A percentile compares a stretch with the other conserved stretches of the same genome.
phyloP scores from a whole-genome alignment of 2,888 invertebrate genomes.

The Drosophila subquinaria region DNA sequence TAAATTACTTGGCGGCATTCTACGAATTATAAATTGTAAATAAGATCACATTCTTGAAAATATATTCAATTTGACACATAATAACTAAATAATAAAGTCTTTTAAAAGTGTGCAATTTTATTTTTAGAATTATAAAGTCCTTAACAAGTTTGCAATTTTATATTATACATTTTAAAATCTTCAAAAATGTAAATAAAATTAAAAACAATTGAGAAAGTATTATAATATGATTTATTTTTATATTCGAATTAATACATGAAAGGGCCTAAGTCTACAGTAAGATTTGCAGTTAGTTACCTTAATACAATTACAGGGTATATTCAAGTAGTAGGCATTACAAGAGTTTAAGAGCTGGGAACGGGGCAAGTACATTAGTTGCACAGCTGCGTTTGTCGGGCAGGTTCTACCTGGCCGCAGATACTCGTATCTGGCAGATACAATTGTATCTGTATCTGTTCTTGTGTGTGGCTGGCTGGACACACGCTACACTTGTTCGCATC shows the following conservation, averaged over 20 bases:
- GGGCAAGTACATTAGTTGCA: constrained; percentile 73
- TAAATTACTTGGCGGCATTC: neutral
- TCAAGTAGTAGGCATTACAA: neutral
- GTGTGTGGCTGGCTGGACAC: constrained; percentile 23
- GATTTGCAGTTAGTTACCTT: neutral
- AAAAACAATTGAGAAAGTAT: too few relatives aligned
- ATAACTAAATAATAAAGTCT: too few relatives aligned
- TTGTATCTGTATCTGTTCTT: constrained; percentile 38
- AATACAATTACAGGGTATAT: constrained; percentile 15
- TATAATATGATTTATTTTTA: too few relatives aligned
- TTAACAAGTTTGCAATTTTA: too few relatives aligned
- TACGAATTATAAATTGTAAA: neutral
- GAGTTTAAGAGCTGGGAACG: constrained; percentile 20
- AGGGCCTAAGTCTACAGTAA: neutral
- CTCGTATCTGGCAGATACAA: constrained; percentile 60
- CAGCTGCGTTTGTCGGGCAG: constrained; percentile 45
- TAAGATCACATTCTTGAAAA: too few relatives aligned
- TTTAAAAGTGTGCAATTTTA: too few relatives aligned
- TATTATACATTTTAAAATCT: too few relatives aligned
- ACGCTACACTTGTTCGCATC: constrained; percentile 29
- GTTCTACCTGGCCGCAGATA: constrained; percentile 60
- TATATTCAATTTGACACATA: too few relatives aligned
- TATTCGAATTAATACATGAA: too few relatives aligned
- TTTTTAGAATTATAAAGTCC: too few relatives aligned
- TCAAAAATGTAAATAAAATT: too few relatives aligned